Evolutionary conservation across 2,797 vertebrate species (phyloP).

Genomic region (Chelmon rostratus): DNA sequence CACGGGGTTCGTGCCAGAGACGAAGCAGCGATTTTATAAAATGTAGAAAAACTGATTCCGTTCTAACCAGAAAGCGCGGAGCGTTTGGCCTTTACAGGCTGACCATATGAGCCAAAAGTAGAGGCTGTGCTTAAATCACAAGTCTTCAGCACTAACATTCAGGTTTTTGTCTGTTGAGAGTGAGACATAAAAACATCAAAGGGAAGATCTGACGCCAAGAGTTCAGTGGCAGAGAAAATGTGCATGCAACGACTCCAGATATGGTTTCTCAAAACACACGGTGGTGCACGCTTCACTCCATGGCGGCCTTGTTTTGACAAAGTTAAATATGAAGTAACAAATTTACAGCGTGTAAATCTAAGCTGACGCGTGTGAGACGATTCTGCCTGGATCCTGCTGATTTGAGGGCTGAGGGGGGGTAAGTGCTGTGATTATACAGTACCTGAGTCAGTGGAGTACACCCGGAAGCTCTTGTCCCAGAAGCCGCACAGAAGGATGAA

Average conservation of each 20-base stretch:
- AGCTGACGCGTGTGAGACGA: background rate
- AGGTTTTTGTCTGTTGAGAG: conserved; percentile 11
- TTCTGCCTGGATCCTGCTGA: background rate
- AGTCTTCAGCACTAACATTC: background rate
- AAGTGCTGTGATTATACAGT: conserved; percentile 25
- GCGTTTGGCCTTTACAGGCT: background rate
- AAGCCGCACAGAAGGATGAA: conserved; percentile 97
- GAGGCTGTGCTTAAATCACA: background rate
- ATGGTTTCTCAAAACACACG: conserved; percentile 16
- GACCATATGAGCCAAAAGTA: background rate
- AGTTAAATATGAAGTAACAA: background rate
- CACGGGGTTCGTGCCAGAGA: background rate
- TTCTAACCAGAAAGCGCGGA: background rate
- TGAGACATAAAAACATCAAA: conserved; percentile 21
- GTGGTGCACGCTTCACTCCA: background rate
- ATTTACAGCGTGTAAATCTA: background rate
- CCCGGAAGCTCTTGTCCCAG: conserved; percentile 99
- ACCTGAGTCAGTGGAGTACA: conserved; percentile 98
- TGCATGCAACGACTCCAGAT: conserved; percentile 11
- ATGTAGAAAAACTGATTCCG: background rate
- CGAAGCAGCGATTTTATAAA: background rate
- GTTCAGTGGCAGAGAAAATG: conserved; percentile 16
- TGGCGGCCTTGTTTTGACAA: background rate
- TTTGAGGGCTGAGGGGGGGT: too few relatives aligned
- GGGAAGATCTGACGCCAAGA: conserved; percentile 2